Base-by-base conservation (phyloP, 2,888 invertebrate genomes). In the Notodonta ziczac region DNA sequence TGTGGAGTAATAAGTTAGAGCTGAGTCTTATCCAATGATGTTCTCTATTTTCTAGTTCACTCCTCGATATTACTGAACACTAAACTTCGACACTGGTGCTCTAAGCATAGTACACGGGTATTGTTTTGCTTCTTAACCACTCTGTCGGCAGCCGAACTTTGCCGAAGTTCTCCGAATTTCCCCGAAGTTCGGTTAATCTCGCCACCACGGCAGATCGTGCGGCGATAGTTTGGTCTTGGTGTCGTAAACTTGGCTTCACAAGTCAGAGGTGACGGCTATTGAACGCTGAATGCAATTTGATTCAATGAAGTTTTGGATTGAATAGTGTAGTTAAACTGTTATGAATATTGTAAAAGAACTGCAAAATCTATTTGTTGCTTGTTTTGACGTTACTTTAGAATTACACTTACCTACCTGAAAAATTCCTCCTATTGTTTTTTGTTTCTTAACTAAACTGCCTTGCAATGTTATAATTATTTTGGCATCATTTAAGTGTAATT, bases 121-220 rank as follows among this genome's bases (percentile, higher is more conserved):
- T 78, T 81, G 80, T 85, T 81, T 80, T 75, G 78, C 76, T 77
- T 77, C 75, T 71, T 68, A 75, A 70, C 72, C 66, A 63, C 74
- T 63, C 67, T 35, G 73, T 72, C 67, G 70, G 62, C 67, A 57
- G 57, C 66, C 73, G 66, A 80, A 82, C 69, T 80, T 77, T 48
- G 42, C 62, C 65, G 73, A 83, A 83, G 76, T 84, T 82, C 63
- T 59, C 65, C 70, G 64, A 35, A 35, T 5, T 35, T 35, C 5
- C 35, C 35, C 35, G 35, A 77, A 82, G 68, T 79, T 79, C 75
- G 74, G 68, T 72, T 75, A 75, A 75, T 76, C 74, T 75, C 69
- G 78, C 78, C 72, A 77, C 73, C 76, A 70, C 70, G 75, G 76
- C 75, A 74, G 74, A 14, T 72, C 73, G 76, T 77, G 78, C 76